Conservation (phyloP, 2,888 invertebrate genomes). For the Brassicogethes aeneus region DNA sequence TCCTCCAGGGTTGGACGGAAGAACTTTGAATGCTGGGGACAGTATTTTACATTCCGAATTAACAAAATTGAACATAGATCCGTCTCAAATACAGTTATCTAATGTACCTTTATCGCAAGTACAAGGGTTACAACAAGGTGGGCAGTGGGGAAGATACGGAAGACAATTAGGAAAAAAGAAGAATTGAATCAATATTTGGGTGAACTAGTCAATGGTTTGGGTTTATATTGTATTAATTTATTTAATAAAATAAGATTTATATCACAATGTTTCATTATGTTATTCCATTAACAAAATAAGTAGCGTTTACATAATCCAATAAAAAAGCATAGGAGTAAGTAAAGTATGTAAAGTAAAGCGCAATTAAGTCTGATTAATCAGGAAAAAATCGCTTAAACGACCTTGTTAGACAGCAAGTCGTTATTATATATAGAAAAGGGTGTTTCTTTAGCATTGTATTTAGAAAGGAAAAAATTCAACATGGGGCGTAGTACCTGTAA, state of each 20-base stretch:
- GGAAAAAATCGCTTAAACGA: not conserved
- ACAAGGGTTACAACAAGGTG: not conserved
- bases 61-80: slow-evolving; percentile 7
- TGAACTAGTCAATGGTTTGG: slow-evolving; percentile 8
- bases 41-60: not conserved
- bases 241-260: too few species aligned
- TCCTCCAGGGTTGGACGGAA: not conserved
- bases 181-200: not conserved
- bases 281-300: not conserved
- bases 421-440: not conserved
- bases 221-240: not conserved
- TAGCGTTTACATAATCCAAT: too few species aligned
- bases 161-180: slow-evolving; percentile 9
- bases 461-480: not conserved
- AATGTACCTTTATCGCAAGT: slow-evolving; percentile 11
- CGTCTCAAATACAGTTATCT: slow-evolving; percentile 9
- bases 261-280: too few species aligned
- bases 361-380: not conserved
- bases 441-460: not conserved
- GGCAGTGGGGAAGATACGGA: slow-evolving; percentile 16
- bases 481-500: not conserved
- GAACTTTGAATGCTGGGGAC: slow-evolving; percentile 2
- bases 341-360: not conserved
- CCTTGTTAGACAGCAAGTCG: not conserved
- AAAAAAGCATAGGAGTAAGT: not conserved